Evolutionary conservation across 2,797 vertebrate genomes (phyloP).

Genomic region (Ibycter americanus): DNA sequence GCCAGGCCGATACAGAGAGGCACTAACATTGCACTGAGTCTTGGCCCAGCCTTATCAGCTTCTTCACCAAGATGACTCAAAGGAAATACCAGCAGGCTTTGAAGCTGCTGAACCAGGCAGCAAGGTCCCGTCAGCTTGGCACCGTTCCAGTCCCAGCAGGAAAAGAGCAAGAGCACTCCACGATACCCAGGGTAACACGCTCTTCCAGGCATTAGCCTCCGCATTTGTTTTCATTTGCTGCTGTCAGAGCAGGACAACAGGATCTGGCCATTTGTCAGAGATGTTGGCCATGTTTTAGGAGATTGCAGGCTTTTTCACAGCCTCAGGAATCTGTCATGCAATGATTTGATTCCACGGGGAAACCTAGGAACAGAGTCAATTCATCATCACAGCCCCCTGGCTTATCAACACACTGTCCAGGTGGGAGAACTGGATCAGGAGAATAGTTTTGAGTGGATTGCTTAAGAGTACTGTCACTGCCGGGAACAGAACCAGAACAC

Average conservation of each 20-base stretch:
- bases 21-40: neutral
- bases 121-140: neutral
- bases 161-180: neutral
- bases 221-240: neutral
- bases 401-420: conserved; percentile 14
- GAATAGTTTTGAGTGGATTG: neutral
- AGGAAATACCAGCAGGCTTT: conserved; percentile 28
- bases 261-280: neutral
- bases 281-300: neutral
- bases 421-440: neutral
- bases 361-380: neutral
- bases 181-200: neutral
- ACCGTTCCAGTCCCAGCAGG: neutral
- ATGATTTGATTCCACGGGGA: neutral
- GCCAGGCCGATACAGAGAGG: neutral
- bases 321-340: neutral
- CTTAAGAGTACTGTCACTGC: neutral
- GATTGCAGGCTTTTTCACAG: neutral
- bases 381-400: neutral
- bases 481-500: neutral
- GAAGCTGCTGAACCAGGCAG: neutral
- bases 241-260: neutral
- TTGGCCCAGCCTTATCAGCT: neutral
- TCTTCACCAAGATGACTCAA: conserved; percentile 5
- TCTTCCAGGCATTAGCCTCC: neutral